Base-by-base conservation (phyloP, 2,113 vertebrate genomes). In the Callipepla squamata region DNA sequence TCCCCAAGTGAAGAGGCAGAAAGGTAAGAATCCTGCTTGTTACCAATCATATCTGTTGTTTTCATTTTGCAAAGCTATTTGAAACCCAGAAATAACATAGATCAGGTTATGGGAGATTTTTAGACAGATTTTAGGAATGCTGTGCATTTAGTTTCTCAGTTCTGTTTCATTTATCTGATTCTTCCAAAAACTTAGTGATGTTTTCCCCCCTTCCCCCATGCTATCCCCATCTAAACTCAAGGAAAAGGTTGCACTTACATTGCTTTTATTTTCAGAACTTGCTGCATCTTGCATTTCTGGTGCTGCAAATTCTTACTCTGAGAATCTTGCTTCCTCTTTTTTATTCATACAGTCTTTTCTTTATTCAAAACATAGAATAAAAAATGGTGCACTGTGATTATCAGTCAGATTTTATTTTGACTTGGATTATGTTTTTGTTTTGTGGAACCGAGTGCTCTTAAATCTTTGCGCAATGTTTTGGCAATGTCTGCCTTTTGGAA, bases 1-100 rank as follows among this genome's bases (percentile, higher is more conserved):
- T 94, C 99, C 99, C 75, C 99, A 99, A 91, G 97, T 99, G 96
- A 99, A 99, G 97, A 99, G 98, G 72, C 98, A 99, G 97, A 99
- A 99, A 98, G 99, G 99, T 99, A 98, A 98, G 97, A 87, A 74
- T 40, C 21, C 13, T 5, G 72, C 90, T 91, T 95, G 74, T 94
- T 87, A 67, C 66, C 16, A 91, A 58, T 91, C 72, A 74, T 87
- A 67, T 93, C 50, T 93, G 72, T 87, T 96, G 59, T 84, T 94
- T 96, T 85, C 12, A 17, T 85, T 89, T 85, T 72, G 68, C 59
- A 85, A 92, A 78, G 59, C 76, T 94, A 50, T 80, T 79, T 89
- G 55, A 94, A 89, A 61, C 85, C 34, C 12, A 0, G 2, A 58
- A 76, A 75, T 94, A 53, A 55, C 40, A 80, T 85, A 87, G 80